Base-by-base conservation (phyloP, 2,888 invertebrate genomes). In the Hermaeophaga mercurialis region DNA sequence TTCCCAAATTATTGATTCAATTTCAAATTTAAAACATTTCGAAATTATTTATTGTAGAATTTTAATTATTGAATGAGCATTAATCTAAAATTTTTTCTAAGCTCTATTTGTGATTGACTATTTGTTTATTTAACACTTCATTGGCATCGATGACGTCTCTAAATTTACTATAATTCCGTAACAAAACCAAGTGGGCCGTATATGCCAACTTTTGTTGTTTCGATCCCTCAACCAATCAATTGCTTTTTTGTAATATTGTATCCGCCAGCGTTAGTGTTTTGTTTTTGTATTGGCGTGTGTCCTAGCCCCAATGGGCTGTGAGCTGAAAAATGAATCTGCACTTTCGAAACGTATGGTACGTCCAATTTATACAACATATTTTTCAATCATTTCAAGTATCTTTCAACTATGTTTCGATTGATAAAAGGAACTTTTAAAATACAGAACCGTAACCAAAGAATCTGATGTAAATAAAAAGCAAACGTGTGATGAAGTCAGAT, bases 231-330 rank as follows among this genome's bases (percentile, higher is more conserved):
- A 31, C 31, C n/a, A 11, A 31, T 31, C 31, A 12, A 31, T 31
- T 12, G 31, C 6, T 12, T 4, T 31, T 31, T 31, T 12, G 15
- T 17, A 36, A 17, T 36, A 17, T 36, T 36, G 17, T 36, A 17
- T 36, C 8, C 8, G 9, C 7, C 31, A 11, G 31, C 17, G 36
- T 3, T 36, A 33, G 17, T 36, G 17, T 36, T 36, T 36, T 36
- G 17, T 36, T 36, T 36, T 17, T 15, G 36, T 9, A 17, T 36
- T 36, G 17, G 36, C 36, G 14, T 17, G 36, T 36, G 36, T 9
- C 36, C 36, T 36, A 36, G 17, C 36, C 36, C 36, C 14, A 15
- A 66, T 66, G 66, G 64, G 66, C 54, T 63, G 66, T 45, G 66
- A 65, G 28, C 65, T 63, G 61, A 65, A 64, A 54, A 58, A 58